Conservation (phyloP, 2,888 invertebrate species). For the Gandaritis pyraliata region DNA sequence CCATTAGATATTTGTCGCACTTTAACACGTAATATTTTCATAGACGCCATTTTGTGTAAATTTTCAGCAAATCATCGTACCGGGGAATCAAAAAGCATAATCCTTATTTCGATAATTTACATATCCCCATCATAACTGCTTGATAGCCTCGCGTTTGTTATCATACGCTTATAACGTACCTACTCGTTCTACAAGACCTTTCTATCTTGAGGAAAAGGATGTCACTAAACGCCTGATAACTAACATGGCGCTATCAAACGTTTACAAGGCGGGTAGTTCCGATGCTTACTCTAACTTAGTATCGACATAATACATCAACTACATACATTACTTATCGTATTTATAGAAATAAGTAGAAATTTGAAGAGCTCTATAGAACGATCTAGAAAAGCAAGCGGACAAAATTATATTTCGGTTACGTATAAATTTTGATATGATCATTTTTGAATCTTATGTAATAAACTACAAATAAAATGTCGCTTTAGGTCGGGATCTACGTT, state of each 20-base stretch:
- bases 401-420: conserved; percentile 68
- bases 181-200: background rate
- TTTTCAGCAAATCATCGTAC: conserved; percentile 21
- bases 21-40: background rate
- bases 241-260: background rate
- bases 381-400: conserved; percentile 71
- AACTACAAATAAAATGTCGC: conserved; percentile 60
- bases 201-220: background rate
- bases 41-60: conserved; percentile 32
- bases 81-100: conserved; percentile 56
- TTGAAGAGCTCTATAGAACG: conserved; percentile 56
- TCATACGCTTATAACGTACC: background rate
- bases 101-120: conserved; percentile 67
- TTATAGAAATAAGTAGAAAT: conserved; percentile 62
- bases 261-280: conserved; percentile 51
- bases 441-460: conserved; percentile 66
- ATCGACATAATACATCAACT: conserved; percentile 78
- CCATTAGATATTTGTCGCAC: background rate
- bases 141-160: background rate
- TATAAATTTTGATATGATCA: conserved; percentile 83
- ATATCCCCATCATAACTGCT: conserved; percentile 46
- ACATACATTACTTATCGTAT: conserved; percentile 66
- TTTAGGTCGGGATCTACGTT: conserved; percentile 43
- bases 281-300: conserved; percentile 64
- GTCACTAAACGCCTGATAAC: background rate